Conservation (phyloP, 1,140 invertebrate genomes). For the Araneus ventricosus region DNA sequence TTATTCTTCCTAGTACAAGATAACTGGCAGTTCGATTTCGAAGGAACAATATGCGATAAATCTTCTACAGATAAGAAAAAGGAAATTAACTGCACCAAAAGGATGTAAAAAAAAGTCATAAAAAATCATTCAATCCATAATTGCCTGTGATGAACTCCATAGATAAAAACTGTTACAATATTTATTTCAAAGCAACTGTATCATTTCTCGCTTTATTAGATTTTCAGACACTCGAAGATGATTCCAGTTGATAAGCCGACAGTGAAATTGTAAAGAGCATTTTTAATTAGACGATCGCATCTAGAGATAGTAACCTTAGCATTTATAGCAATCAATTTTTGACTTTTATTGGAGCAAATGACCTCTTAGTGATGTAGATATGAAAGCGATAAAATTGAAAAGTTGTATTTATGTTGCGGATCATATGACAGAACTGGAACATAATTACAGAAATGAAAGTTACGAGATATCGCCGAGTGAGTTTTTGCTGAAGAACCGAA, state of each 20-base stretch:
- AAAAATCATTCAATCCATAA: neutral
- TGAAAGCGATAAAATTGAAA: neutral
- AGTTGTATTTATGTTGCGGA: neutral
- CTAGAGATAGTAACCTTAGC: neutral
- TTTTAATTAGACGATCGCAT: constrained; percentile 3
- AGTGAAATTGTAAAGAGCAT: neutral
- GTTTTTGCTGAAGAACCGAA: too few relatives aligned
- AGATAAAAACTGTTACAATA: constrained; percentile 29
- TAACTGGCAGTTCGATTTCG: neutral
- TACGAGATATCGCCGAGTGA: too few relatives aligned
- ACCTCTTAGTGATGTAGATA: constrained; percentile 1
- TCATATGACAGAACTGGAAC: too few relatives aligned
- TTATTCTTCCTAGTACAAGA: neutral
- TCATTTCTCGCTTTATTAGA: constrained; percentile 42
- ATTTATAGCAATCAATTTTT: neutral
- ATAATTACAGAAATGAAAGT: neutral
- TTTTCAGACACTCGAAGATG: neutral
- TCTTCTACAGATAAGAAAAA: neutral
- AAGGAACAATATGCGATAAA: neutral
- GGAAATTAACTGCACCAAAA: neutral
- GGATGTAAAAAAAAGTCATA: neutral
- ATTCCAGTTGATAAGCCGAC: neutral
- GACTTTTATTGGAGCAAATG: constrained; percentile 31
- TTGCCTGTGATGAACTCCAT: constrained; percentile 15
- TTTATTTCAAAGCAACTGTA: constrained; percentile 20